Conservation (phyloP, 1,140 invertebrate species). For the Uloborus diversus region DNA sequence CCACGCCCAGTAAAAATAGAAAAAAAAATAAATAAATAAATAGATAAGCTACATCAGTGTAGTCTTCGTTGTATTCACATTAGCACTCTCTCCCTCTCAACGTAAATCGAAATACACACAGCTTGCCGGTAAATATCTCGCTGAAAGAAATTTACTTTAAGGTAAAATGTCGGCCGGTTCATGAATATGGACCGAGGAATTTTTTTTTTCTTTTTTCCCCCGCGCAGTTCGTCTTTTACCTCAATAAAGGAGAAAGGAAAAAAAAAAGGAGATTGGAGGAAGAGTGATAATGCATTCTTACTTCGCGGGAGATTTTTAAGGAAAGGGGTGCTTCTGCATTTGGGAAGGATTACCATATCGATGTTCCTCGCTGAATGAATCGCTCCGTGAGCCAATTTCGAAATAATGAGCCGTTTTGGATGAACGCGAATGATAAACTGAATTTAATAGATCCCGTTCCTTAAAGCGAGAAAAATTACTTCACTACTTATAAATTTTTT, state of each 20-base stretch:
- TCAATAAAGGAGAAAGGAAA: too few species aligned
- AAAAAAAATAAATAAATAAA: too few species aligned
- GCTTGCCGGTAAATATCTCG: neutral
- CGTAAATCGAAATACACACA: neutral
- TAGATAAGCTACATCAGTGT: neutral
- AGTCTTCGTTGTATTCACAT: slow-evolving; percentile 25
- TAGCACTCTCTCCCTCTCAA: slow-evolving; percentile 6
- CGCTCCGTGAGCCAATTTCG: too few species aligned
- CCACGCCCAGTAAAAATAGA: too few species aligned
- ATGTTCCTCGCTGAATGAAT: neutral
- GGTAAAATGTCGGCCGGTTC: too few species aligned
- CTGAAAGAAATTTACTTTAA: neutral
- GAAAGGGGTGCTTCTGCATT: neutral
- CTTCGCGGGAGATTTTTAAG: neutral
- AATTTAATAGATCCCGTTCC: too few species aligned
- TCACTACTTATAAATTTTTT: too few species aligned
- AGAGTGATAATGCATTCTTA: slow-evolving; percentile 45
- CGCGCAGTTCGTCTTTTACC: too few species aligned
- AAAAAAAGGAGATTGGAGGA: too few species aligned
- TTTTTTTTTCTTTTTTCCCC: neutral
- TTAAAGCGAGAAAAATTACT: too few species aligned
- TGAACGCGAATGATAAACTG: too few species aligned
- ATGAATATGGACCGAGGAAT: slow-evolving; percentile 49
- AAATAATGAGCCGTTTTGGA: too few species aligned
- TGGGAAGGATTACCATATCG: slow-evolving; percentile 27